Evolutionary conservation across 2,113 vertebrate species (phyloP).

Genomic region (Burhinus oedicnemus): DNA sequence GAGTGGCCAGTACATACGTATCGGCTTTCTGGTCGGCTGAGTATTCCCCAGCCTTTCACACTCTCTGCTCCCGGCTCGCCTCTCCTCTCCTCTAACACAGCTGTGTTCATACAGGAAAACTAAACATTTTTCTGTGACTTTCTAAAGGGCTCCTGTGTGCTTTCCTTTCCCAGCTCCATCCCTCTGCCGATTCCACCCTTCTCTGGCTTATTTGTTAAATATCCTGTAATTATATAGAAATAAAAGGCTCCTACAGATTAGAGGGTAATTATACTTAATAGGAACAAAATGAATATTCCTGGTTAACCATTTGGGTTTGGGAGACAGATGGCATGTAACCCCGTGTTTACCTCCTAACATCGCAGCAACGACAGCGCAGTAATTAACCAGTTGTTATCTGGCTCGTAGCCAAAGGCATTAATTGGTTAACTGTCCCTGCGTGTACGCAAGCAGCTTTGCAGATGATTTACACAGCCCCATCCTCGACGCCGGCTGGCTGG

Average conservation of each 20-base stretch:
- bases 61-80: background rate
- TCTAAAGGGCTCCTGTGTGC: background rate
- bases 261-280: conserved; percentile 78
- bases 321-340: conserved; percentile 65
- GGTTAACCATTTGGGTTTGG: conserved; percentile 71
- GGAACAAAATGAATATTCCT: conserved; percentile 78
- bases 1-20: accelerated
- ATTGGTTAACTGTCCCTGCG: conserved; percentile 42
- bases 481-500: background rate
- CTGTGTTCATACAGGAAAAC: background rate
- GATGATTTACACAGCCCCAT: background rate
- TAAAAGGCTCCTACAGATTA: conserved; percentile 71
- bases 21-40: background rate
- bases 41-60: background rate
- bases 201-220: conserved; percentile 63
- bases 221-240: conserved; percentile 76
- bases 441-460: background rate
- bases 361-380: background rate
- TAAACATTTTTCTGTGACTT: background rate
- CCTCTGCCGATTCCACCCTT: background rate
- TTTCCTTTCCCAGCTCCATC: background rate
- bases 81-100: background rate
- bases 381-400: conserved; percentile 64
- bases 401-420: conserved; percentile 52
- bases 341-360: conserved; percentile 50